Percentiles rank a stretch among this genome's conserved stretches.
These are phyloP conservation scores for Euwallacea similis DNA, from an alignment of 1,140 invertebrate species.

Conservation along the genomic window DNA sequence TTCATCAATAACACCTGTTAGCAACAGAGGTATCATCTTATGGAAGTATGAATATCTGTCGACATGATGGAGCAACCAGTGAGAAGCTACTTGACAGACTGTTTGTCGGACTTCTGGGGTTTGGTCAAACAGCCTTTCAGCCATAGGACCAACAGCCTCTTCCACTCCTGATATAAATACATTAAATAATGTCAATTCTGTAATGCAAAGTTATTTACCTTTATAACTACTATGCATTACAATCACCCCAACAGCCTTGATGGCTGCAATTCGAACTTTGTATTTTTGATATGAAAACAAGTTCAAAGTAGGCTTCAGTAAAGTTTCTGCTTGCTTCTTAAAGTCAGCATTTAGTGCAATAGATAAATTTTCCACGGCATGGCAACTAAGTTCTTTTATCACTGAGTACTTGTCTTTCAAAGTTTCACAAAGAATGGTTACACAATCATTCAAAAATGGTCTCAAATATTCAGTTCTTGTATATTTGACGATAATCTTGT, in stretches of 20 bases:
- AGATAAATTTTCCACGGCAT: constrained; percentile 67
- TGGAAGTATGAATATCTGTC: constrained; percentile 81
- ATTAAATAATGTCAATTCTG: neutral
- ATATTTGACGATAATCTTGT: constrained; percentile 67
- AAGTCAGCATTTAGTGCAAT: constrained; percentile 68
- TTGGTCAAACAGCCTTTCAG: constrained; percentile 74
- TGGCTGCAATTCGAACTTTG: constrained; percentile 70
- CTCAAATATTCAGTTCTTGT: constrained; percentile 57
- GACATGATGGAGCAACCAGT: constrained; percentile 68
- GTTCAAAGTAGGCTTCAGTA: constrained; percentile 71
- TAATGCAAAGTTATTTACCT: constrained; percentile 40
- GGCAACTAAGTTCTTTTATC: constrained; percentile 77
- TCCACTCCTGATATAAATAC: constrained; percentile 55
- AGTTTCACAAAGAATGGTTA: constrained; percentile 71
- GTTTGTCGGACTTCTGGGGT: constrained; percentile 67
- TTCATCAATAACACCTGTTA: constrained; percentile 76
- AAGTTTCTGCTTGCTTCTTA: constrained; percentile 69
- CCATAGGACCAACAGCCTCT: constrained; percentile 62
- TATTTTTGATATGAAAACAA: constrained; percentile 81
- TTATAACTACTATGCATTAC: constrained; percentile 55
- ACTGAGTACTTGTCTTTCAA: constrained; percentile 75
- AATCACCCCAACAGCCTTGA: constrained; percentile 68
- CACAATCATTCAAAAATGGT: constrained; percentile 74
- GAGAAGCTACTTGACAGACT: constrained; percentile 66
- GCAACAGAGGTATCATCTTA: constrained; percentile 71